Evolutionary conservation across 2,888 invertebrate species (phyloP).

Genomic region (Eupsilia transversa): DNA sequence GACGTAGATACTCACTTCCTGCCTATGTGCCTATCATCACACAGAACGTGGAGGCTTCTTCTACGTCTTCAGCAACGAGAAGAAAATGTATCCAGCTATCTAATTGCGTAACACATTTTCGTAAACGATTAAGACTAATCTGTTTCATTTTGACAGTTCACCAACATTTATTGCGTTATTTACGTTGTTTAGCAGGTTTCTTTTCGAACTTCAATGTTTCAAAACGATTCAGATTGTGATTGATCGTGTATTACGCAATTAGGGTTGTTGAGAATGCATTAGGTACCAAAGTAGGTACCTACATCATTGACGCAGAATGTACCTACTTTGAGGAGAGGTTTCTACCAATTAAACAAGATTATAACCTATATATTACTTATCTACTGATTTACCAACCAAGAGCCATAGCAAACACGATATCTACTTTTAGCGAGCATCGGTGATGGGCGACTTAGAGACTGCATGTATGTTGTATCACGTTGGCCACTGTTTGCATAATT

Average conservation of each 20-base stretch:
- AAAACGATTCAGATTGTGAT: no score
- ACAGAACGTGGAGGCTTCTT: neutral
- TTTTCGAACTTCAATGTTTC: no score
- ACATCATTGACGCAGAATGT: neutral
- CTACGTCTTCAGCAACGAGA: neutral
- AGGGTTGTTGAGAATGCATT: neutral
- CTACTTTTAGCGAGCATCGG: neutral
- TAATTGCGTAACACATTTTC: no score
- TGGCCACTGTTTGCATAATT: no score
- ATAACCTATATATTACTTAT: no score
- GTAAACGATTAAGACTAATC: no score
- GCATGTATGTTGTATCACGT: no score
- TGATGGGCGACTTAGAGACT: neutral
- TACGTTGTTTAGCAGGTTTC: no score
- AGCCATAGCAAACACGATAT: neutral
- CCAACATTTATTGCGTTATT: no score
- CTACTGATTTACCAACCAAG: neutral
- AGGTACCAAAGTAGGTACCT: neutral
- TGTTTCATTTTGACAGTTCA: no score
- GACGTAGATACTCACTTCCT: neutral
- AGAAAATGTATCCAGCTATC: neutral
- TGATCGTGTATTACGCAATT: no score
- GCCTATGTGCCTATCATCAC: neutral
- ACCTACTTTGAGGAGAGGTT: no score
- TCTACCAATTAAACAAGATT: neutral